Evolutionary conservation across 2,797 vertebrate species (phyloP).

Genomic region (Alfaro cultratus): DNA sequence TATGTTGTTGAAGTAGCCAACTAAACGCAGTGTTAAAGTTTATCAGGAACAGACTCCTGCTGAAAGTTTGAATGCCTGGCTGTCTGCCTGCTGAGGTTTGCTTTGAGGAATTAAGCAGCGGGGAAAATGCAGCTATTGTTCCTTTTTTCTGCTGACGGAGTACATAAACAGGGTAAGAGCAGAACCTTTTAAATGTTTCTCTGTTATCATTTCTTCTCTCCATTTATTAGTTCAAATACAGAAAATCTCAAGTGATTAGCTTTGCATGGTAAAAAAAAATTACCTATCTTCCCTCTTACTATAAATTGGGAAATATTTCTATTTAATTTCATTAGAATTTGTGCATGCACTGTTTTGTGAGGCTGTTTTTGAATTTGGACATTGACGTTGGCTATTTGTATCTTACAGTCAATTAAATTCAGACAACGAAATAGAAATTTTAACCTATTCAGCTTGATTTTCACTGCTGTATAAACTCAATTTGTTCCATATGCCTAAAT

Average conservation of each 20-base stretch:
- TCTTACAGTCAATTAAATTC: neutral
- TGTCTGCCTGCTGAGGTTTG: slow-evolving; percentile 3
- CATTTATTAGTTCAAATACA: neutral
- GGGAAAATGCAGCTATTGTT: slow-evolving; percentile 1
- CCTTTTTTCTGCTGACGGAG: slow-evolving; percentile 10
- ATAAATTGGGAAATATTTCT: neutral
- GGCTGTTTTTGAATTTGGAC: neutral
- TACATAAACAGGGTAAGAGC: slow-evolving; percentile 3
- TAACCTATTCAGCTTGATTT: neutral
- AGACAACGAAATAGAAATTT: neutral
- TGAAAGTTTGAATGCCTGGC: slow-evolving; percentile 38
- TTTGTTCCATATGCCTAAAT: neutral
- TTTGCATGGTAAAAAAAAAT: neutral
- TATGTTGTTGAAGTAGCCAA: slow-evolving; percentile 16
- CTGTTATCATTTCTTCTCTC: neutral
- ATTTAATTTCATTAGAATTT: neutral
- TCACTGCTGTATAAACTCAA: neutral
- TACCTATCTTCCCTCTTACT: neutral
- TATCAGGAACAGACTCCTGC: slow-evolving; percentile 27
- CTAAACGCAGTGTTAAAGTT: slow-evolving; percentile 29
- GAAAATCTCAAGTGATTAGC: neutral
- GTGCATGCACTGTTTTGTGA: neutral
- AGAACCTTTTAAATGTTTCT: neutral
- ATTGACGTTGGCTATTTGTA: neutral
- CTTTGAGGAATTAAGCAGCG: slow-evolving; percentile 5